Evolutionary conservation across 1,140 invertebrate genomes (phyloP).

Genomic region (Leptopilina boulardi): DNA sequence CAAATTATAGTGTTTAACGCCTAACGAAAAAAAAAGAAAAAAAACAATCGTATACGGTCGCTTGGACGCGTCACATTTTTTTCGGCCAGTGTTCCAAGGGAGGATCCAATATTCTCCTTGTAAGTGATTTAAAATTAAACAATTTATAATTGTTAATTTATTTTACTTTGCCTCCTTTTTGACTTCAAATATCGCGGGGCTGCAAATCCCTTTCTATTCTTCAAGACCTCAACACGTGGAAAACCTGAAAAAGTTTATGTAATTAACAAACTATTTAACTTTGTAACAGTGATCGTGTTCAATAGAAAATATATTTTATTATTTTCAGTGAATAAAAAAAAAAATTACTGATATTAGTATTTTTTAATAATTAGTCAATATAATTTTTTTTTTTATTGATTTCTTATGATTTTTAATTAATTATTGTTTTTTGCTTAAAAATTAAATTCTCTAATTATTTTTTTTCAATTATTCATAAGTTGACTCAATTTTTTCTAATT

Average conservation of each 20-base stretch:
- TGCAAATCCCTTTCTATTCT: neutral
- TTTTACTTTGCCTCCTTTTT: neutral
- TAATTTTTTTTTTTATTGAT: too few relatives aligned
- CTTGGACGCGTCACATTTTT: conserved; percentile 1
- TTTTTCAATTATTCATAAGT: too few relatives aligned
- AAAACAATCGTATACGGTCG: neutral
- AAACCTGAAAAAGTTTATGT: conserved; percentile 15
- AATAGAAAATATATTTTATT: neutral
- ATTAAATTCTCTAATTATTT: too few relatives aligned
- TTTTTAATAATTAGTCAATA: too few relatives aligned
- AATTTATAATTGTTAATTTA: neutral
- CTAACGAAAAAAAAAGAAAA: neutral
- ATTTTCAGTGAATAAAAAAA: too few relatives aligned
- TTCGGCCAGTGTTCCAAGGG: conserved; percentile 27
- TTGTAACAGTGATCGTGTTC: neutral
- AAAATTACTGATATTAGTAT: too few relatives aligned
- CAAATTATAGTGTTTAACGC: conserved; percentile 5
- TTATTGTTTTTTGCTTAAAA: too few relatives aligned
- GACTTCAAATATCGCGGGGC: neutral
- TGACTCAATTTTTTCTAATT: too few relatives aligned
- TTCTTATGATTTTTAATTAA: too few relatives aligned
- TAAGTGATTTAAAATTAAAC: conserved; percentile 14
- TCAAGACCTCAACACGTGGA: neutral
- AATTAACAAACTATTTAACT: neutral
- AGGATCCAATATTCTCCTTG: conserved; percentile 31